These are phyloP conservation scores for Rutpela maculata DNA, from an alignment of 2,888 invertebrate genomes.

Conservation along the genomic window DNA sequence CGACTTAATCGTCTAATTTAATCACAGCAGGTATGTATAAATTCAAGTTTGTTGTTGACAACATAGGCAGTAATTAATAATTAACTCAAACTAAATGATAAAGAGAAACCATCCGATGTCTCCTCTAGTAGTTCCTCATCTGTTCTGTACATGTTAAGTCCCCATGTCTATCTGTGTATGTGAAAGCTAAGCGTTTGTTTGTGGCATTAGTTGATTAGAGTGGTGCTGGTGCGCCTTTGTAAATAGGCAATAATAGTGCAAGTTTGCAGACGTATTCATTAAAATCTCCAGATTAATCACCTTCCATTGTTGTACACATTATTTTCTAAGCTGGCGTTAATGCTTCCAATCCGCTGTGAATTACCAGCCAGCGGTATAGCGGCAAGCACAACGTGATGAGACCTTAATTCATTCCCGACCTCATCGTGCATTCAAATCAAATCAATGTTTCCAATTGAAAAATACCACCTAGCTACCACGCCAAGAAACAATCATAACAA, in stretches of 20 bases:
- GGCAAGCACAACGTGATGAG: conserved; percentile 24
- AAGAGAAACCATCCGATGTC: conserved; percentile 40
- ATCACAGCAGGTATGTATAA: background rate
- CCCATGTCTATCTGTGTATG: conserved; percentile 43
- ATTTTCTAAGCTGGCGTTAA: conserved; percentile 25
- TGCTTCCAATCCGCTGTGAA: conserved; percentile 1
- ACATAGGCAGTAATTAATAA: conserved; percentile 42
- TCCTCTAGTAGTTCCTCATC: conserved; percentile 47
- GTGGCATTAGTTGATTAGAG: conserved; percentile 51
- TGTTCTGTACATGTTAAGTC: conserved; percentile 45
- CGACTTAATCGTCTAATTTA: background rate
- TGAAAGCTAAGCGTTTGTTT: conserved; percentile 45
- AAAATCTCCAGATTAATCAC: conserved; percentile 53
- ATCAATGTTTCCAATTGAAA: conserved; percentile 36
- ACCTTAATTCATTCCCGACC: conserved; percentile 29
- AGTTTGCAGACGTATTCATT: conserved; percentile 52
- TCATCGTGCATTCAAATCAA: conserved; percentile 38
- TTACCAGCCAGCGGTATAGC: background rate
- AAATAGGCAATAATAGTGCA: conserved; percentile 49
- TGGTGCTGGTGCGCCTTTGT: conserved; percentile 37
- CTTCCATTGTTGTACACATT: conserved; percentile 53
- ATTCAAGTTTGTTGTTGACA: conserved; percentile 22
- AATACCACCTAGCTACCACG: conserved; percentile 36
- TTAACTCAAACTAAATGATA: conserved; percentile 43
- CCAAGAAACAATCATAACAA: conserved; percentile 39